phyloP scores from a whole-genome alignment of 2,888 invertebrate species.

The Sabatieria punctata region DNA sequence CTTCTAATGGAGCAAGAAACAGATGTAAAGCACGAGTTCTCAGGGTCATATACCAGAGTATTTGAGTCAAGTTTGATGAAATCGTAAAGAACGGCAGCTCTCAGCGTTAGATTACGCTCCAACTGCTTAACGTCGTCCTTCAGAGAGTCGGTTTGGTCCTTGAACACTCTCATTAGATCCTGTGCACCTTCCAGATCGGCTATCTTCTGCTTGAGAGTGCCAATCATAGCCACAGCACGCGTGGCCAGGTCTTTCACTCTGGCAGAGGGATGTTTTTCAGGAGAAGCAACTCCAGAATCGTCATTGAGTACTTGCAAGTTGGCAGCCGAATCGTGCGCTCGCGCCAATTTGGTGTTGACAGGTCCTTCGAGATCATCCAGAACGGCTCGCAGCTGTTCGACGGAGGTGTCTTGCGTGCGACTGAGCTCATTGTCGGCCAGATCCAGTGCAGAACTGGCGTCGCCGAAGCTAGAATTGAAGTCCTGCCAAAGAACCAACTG shows the following conservation, averaged over 20 bases:
- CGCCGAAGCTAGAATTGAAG: conserved; percentile 2
- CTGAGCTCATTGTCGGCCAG: neutral
- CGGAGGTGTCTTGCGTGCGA: too few relatives aligned
- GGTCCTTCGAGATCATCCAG: conserved; percentile 4
- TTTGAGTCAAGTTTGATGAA: too few relatives aligned
- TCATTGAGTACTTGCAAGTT: neutral
- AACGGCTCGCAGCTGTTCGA: neutral
- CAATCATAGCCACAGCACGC: neutral
- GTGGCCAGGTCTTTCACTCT: neutral
- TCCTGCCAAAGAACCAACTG: conserved; percentile 1
- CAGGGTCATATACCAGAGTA: too few relatives aligned
- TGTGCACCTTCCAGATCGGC: conserved; percentile 7
- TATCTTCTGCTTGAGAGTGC: neutral
- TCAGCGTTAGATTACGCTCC: too few relatives aligned
- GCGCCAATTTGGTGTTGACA: conserved; percentile 3
- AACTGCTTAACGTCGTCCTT: conserved; percentile 57
- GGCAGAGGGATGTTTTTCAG: too few relatives aligned
- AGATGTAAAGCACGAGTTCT: too few relatives aligned
- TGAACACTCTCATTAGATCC: conserved; percentile 10
- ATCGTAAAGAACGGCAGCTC: too few relatives aligned
- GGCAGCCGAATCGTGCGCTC: conserved; percentile 3
- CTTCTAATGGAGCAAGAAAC: too few relatives aligned
- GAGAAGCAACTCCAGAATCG: too few relatives aligned
- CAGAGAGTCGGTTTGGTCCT: conserved; percentile 31
- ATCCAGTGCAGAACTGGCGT: conserved; percentile 1